Conservation (phyloP, 2,888 invertebrate species). For the Diaphora mendica region DNA sequence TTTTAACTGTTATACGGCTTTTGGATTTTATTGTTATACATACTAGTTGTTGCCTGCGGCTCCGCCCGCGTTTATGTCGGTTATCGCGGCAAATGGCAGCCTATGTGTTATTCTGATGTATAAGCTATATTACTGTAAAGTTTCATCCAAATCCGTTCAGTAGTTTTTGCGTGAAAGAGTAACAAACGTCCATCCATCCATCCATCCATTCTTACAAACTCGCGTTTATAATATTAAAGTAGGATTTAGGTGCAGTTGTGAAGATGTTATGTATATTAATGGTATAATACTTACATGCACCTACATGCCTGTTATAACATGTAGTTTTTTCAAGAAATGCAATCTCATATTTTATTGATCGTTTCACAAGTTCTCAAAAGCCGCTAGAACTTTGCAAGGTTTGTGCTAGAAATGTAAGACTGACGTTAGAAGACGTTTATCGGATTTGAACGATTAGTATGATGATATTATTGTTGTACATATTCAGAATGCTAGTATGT, state of each 20-base stretch:
- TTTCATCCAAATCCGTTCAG: too few species aligned
- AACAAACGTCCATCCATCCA: too few species aligned
- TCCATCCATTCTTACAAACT: too few species aligned
- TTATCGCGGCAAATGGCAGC: too few species aligned
- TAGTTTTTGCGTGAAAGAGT: too few species aligned
- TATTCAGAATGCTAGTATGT: neutral
- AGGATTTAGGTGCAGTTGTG: neutral
- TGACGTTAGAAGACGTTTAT: too few species aligned
- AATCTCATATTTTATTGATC: neutral
- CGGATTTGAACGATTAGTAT: neutral
- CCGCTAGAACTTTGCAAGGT: fast-evolving
- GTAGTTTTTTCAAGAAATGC: neutral
- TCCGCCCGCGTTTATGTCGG: too few species aligned
- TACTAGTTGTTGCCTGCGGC: too few species aligned
- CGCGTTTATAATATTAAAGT: too few species aligned
- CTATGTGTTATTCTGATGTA: too few species aligned
- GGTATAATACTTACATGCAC: neutral
- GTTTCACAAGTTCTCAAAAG: too few species aligned
- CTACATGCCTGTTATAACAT: neutral
- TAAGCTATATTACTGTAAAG: too few species aligned
- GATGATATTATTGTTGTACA: neutral
- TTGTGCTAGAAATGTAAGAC: neutral
- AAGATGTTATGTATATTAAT: neutral
- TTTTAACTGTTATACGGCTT: neutral
- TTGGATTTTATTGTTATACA: neutral